Evolutionary conservation across 1,140 invertebrate species (phyloP), one percentile per base, ranked within the genome.

Genomic region (Neelides sp.): DNA sequence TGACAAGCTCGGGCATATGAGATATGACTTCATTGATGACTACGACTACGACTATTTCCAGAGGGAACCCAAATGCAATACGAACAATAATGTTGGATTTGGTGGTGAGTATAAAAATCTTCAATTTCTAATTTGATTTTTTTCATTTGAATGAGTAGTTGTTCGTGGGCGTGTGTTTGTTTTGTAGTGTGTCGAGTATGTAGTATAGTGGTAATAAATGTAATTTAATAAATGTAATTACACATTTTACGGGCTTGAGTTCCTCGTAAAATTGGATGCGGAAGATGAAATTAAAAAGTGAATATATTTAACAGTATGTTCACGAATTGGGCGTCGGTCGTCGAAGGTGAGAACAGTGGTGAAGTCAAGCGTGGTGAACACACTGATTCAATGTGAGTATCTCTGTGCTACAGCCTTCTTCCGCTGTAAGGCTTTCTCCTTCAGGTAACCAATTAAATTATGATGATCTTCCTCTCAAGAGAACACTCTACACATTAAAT

Each of bases 11-110:
- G 23, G 23, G 3, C 48, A 57, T 19, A 30, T 22, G 1, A 5
- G 17, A 5, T 43, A 55, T 28, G 59, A 57, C 17, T 61, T 57
- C 43, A 40, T 57, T 4, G 59, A 61, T 20, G 59, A 61, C 32
- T 61, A 55, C 30, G 59, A 61, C 40, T 61, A 61, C 27, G 59
- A 61, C 42, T 61, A 55, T 30, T 61, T 61, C 42, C 59, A 61
- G 24, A 43, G 59, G 4, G 59, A 61, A 37, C 55, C 55, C 3
- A 52, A 57, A 34, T 61, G 59, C 35, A 61, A 61, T 37, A 61
- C 59, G 1, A 57, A 20, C 23, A 45, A 41, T 36, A 36, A 23
- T 32, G 24, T 22, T 55, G 37, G 36, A 17, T 43, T 55, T 36
- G 58, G 58, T 41, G 58, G 58, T 55, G 34, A 48, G 28, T 19